phyloP scores from a whole-genome alignment of 1,140 invertebrate genomes.

The Drosophila punjabiensis region DNA sequence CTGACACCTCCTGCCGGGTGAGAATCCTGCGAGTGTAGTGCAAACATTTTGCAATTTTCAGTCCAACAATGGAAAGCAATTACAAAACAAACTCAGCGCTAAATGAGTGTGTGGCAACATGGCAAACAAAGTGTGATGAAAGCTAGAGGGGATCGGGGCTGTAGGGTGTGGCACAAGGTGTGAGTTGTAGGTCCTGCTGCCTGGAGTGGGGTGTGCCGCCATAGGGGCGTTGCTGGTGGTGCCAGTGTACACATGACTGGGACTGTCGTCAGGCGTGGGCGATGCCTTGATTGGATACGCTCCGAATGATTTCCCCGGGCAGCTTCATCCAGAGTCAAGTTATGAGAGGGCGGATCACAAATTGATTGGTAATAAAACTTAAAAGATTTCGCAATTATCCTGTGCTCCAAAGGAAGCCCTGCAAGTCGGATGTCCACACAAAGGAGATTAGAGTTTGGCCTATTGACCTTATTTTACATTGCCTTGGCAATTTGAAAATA shows the following conservation, averaged over 20 bases:
- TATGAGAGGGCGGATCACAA: slow-evolving; percentile 5
- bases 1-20: slow-evolving; percentile 2
- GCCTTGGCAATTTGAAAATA: not conserved
- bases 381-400: slow-evolving; percentile 15
- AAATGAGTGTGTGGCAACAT: slow-evolving; percentile 79
- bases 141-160: slow-evolving; percentile 12
- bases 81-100: slow-evolving; percentile 79
- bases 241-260: slow-evolving; percentile 54
- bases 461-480: not conserved
- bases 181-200: not conserved
- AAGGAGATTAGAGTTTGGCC: not conserved
- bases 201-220: slow-evolving; percentile 9
- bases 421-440: not conserved
- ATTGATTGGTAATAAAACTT: slow-evolving; percentile 40
- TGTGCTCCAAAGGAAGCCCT: not conserved
- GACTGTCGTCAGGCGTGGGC: slow-evolving; percentile 54
- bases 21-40: slow-evolving; percentile 37
- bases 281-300: slow-evolving; percentile 68
- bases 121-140: slow-evolving; percentile 69
- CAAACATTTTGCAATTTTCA: slow-evolving; percentile 82
- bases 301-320: slow-evolving; percentile 37
- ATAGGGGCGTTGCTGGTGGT: slow-evolving; percentile 34
- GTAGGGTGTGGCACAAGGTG: not conserved
- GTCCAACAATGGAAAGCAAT: slow-evolving; percentile 81
- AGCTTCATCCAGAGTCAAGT: slow-evolving; percentile 2